Conservation (phyloP, 2,797 vertebrate genomes). For the Poecilia picta region DNA sequence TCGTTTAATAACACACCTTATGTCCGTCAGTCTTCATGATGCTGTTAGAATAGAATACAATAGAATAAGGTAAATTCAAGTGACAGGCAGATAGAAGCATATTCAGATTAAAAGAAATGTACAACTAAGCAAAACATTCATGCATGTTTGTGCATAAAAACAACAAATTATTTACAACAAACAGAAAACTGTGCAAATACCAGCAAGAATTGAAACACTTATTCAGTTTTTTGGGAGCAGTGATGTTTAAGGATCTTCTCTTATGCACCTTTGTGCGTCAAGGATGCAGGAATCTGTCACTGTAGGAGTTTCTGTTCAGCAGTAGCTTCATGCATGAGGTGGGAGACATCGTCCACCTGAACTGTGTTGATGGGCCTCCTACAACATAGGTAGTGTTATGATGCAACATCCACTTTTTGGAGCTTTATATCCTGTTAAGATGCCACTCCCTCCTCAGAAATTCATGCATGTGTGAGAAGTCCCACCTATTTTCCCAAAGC, state of each 20-base stretch:
- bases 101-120: background rate
- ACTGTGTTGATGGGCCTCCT: background rate
- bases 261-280: background rate
- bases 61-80: background rate
- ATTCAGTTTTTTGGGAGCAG: background rate
- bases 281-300: background rate
- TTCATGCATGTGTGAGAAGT: background rate
- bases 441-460: background rate
- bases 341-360: background rate
- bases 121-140: background rate
- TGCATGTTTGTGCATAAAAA: background rate
- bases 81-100: background rate
- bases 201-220: background rate
- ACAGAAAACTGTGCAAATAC: background rate
- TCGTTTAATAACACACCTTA: background rate
- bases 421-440: background rate
- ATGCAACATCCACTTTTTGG: too few species aligned
- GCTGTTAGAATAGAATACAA: background rate
- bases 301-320: background rate
- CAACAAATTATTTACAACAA: background rate
- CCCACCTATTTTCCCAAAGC: background rate
- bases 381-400: background rate
- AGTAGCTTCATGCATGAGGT: background rate
- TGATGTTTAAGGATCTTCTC: background rate
- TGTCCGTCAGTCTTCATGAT: background rate